Evolutionary conservation across 2,113 vertebrate genomes (phyloP).

Genomic region (Pagrus major): DNA sequence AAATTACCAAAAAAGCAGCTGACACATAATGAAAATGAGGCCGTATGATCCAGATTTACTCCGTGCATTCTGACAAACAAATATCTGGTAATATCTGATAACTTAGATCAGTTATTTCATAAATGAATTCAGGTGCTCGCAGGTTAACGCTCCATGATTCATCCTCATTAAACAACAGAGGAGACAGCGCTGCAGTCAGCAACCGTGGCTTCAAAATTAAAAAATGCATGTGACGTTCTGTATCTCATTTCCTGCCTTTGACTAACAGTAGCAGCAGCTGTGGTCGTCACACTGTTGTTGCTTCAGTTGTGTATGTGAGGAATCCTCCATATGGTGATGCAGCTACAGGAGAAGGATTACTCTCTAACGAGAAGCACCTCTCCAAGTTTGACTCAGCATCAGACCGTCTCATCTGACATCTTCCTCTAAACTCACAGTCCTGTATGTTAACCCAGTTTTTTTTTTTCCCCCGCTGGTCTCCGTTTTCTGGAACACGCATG

Average conservation of each 20-base stretch:
- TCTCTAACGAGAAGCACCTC: not conserved
- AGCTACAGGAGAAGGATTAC: slow-evolving; percentile 24
- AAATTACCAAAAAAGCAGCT: not conserved
- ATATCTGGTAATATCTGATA: no score
- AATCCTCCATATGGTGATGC: slow-evolving; percentile 27
- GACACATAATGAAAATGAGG: not conserved
- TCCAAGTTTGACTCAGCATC: slow-evolving; percentile 44
- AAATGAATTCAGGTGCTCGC: not conserved
- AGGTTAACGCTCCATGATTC: not conserved
- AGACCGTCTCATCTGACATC: slow-evolving; percentile 25
- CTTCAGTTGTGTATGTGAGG: slow-evolving; percentile 1
- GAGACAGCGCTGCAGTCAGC: not conserved
- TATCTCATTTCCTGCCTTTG: not conserved
- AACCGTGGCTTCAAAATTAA: not conserved
- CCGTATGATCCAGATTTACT: not conserved
- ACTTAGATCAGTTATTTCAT: no score
- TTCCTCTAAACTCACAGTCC: not conserved
- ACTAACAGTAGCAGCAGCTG: slow-evolving; percentile 7
- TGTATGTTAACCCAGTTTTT: not conserved
- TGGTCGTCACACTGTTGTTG: not conserved
- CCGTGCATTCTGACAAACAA: not conserved
- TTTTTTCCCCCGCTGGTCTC: not conserved
- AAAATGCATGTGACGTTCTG: no score
- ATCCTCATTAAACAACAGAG: not conserved
- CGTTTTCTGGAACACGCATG: not conserved